Evolutionary conservation across 2,888 invertebrate genomes (phyloP), one percentile per base, ranked within the genome.

Genomic region (Drosophila basisetae): DNA sequence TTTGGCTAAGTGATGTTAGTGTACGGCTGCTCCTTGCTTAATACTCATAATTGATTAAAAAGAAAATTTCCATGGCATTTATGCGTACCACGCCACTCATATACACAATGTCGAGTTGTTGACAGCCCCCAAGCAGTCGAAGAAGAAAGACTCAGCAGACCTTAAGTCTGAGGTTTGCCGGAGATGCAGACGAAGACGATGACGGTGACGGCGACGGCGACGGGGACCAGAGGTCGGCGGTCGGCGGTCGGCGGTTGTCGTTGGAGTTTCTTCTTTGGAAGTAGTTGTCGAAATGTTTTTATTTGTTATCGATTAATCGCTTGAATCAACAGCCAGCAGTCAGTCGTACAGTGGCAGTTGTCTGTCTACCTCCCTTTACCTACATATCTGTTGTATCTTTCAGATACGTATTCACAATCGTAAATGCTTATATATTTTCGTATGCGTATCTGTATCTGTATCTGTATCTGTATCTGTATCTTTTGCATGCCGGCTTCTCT

Each of bases 261-360:
- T 47, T 75, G 76, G 52, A 68, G 76, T 60, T 67, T 53, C 73
- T 90, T 87, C 89, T 62, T 70, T 85, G 83, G 89, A 90, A 87
- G 90, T 83, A 88, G 90, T 87, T 89, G 90, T 87, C 87, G 86
- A 90, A 87, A 87, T 87, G 89, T 87, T 90, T 87, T 90, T 90
- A 87, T 87, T 87, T 87, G 87, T 90, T 87, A 87, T 87, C 87
- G 87, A 87, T 87, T 87, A 90, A 87, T 90, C 87, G 87, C 87
- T 90, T 88, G 79, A 88, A 80, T 85, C 85, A 78, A 89, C 85
- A 86, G 69, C 65, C 74, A 64, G 64, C 81, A 71, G 80, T 72
- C 77, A 69, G 77, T 66, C 41, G 56, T 71, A 67, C 82, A 81
- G 80, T 73, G 77, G 80, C 74, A 79, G 78, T 78, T 78, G 67